Evolutionary conservation across 1,140 invertebrate species (phyloP).

Genomic region (Pteromalus puparum): DNA sequence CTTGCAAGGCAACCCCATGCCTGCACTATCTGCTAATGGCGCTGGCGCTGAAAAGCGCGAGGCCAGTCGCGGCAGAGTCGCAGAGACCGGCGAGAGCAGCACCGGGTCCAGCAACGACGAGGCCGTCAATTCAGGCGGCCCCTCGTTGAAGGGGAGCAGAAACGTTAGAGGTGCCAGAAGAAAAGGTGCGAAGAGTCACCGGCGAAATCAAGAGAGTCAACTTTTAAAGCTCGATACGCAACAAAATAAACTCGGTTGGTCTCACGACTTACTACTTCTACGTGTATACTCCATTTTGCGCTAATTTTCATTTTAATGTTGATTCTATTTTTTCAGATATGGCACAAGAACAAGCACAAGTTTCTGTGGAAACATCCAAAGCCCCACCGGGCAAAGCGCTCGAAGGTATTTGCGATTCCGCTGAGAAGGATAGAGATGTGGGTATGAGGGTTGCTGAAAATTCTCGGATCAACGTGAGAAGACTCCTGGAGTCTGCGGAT

Average conservation of each 20-base stretch:
- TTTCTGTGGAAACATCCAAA: conserved; percentile 29
- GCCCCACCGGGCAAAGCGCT: neutral
- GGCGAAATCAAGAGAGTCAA: neutral
- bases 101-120: conserved; percentile 38
- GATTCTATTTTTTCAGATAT: conserved; percentile 30
- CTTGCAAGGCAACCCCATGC: conserved; percentile 77
- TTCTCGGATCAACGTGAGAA: conserved; percentile 59
- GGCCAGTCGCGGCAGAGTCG: conserved; percentile 69
- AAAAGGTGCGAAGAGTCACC: conserved; percentile 21
- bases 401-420: conserved; percentile 63
- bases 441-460: conserved; percentile 74
- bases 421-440: conserved; percentile 71
- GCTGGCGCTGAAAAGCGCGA: conserved; percentile 61
- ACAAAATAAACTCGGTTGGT: conserved; percentile 11
- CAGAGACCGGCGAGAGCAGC: conserved; percentile 60
- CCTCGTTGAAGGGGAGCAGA: conserved; percentile 4
- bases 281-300: too few species aligned
- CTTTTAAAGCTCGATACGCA: neutral
- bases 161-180: conserved; percentile 17
- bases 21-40: conserved; percentile 76
- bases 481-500: conserved; percentile 29
- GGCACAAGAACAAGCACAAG: conserved; percentile 10
- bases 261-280: neutral
- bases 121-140: neutral
- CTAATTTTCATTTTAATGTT: neutral